Conservation (phyloP, 2,797 vertebrate species). For the Sebastes hubbsi region DNA sequence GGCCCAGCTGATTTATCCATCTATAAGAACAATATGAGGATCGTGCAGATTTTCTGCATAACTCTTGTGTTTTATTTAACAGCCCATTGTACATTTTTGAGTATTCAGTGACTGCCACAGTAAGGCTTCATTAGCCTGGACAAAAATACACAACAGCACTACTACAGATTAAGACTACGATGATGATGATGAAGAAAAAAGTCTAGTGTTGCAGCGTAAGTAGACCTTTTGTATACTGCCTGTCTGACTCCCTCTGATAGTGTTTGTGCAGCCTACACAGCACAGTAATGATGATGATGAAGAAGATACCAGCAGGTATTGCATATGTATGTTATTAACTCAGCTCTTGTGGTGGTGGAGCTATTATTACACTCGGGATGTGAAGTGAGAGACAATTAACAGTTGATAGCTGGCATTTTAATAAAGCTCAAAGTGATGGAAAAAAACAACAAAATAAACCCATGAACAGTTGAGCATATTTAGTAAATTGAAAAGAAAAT, state of each 20-base stretch:
- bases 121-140: neutral
- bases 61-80: neutral
- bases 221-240: neutral
- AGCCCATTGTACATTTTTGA: neutral
- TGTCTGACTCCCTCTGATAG: neutral
- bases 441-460: constrained; percentile 60
- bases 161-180: neutral
- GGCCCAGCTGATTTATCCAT: neutral
- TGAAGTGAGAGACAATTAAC: constrained; percentile 37
- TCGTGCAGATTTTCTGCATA: neutral
- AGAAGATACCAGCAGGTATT: neutral
- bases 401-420: constrained; percentile 83
- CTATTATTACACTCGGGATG: neutral
- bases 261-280: neutral
- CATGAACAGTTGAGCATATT: constrained; percentile 72
- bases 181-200: neutral
- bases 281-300: neutral
- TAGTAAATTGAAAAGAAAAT: constrained; percentile 64
- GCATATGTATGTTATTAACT: neutral
- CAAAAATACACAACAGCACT: neutral
- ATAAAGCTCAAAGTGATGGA: constrained; percentile 78
- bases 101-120: neutral
- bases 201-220: neutral
- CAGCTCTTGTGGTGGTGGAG: neutral
- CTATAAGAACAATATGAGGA: neutral